Conservation (phyloP, 2,888 invertebrate species). For the Plutella xylostella region DNA sequence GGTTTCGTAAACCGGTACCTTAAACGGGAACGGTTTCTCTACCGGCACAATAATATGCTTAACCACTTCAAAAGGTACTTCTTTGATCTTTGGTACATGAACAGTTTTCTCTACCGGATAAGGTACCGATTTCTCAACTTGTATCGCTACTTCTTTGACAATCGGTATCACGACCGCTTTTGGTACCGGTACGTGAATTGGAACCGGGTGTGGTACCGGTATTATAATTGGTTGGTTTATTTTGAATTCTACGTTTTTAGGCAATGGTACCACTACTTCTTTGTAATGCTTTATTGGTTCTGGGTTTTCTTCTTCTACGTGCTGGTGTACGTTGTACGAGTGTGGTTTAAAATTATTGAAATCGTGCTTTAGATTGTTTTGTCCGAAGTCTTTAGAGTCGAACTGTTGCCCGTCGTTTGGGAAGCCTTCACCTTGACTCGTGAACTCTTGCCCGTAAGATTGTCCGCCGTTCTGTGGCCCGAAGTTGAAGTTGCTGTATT, state of each 20-base stretch:
- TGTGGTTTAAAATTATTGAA: slow-evolving; percentile 22
- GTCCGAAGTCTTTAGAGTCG: slow-evolving; percentile 19
- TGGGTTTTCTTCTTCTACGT: slow-evolving; percentile 76
- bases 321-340: slow-evolving; percentile 71
- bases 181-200: slow-evolving; percentile 76
- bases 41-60: slow-evolving; percentile 77
- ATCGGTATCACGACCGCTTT: slow-evolving; percentile 77
- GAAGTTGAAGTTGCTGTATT: not conserved
- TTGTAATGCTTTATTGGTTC: slow-evolving; percentile 76
- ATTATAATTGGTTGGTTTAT: slow-evolving; percentile 68
- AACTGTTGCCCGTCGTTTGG: slow-evolving; percentile 15
- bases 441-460: not conserved
- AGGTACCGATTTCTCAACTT: slow-evolving; percentile 79
- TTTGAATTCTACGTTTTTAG: slow-evolving; percentile 72
- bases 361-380: too few species aligned
- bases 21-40: slow-evolving; percentile 76
- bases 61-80: slow-evolving; percentile 76
- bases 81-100: slow-evolving; percentile 75
- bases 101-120: slow-evolving; percentile 76
- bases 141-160: slow-evolving; percentile 75
- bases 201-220: slow-evolving; percentile 74
- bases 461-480: not conserved
- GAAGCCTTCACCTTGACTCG: slow-evolving; percentile 14
- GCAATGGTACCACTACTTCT: slow-evolving; percentile 74
- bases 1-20: slow-evolving; percentile 78